Base-by-base conservation (phyloP, 2,797 vertebrate genomes). In the Numenius phaeopus region DNA sequence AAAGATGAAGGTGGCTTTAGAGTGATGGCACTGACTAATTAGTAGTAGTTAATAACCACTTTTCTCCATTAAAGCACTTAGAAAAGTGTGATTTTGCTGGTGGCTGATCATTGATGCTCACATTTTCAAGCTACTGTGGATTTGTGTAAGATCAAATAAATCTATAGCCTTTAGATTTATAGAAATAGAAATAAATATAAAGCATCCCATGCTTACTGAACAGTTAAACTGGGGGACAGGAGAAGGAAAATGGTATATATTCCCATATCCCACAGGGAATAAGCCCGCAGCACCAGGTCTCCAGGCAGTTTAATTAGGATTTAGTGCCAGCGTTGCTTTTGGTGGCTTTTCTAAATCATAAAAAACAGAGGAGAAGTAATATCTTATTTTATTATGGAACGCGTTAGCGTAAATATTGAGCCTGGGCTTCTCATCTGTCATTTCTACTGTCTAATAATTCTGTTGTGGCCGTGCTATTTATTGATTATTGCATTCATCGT, bases 371-470 rank as follows among this genome's bases (percentile, higher is more conserved):
- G 32, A 20, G 19, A 44, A 21, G 27, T 10, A 16, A 40, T 19
- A 49, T 47, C 37, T 62, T 62, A 11, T 88, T 64, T 82, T 62
- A 42, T n/a, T 61, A 26, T 32, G 62, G 49, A 22, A 7, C 81
- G 20, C 19, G 23, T 92, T 89, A 91, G 22, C 58, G 8, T 94
- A 93, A 96, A 89, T 91, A 83, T 44, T 91, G 72, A 94, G 90
- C 21, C 9, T 40, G 54, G 21, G 52, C 54, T 91, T 90, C 82
- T 93, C 84, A 83, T 89, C 79, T 97, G 65, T 79, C 61, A 46
- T 67, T 95, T 75, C 78, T 91, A 15, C 59, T 86, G 64, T 77
- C 88, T 96, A 67, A 75, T 95, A 96, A 88, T 96, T 94, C 72
- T 79, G 5, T 92, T 89, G 93, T 89, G 95, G 89, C 91, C 82